These are phyloP conservation scores for Tachuris rubrigastra DNA, from an alignment of 2,113 vertebrate species.

Conservation along the genomic window DNA sequence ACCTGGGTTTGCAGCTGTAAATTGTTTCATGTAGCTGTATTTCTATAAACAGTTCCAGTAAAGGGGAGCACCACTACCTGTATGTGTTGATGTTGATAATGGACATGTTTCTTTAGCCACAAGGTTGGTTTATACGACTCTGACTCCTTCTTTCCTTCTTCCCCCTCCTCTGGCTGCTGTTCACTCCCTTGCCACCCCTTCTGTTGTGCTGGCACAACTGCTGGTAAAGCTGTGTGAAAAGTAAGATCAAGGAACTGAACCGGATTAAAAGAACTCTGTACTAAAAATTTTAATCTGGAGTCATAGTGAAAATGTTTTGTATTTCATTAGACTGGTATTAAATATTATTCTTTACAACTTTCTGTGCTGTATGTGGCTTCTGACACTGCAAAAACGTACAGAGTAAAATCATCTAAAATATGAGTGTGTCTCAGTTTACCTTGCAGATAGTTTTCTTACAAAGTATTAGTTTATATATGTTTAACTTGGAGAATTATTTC, in stretches of 20 bases:
- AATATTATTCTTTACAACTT: not conserved
- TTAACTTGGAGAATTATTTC: not conserved
- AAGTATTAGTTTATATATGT: not conserved
- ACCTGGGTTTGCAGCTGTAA: not conserved
- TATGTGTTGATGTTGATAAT: not conserved
- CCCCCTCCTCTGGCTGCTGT: not conserved
- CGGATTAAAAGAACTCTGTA: not conserved
- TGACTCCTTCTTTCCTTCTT: not conserved
- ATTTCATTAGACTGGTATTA: not conserved
- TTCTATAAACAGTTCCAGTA: not conserved
- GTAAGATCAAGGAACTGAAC: constrained; percentile 36
- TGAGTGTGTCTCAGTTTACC: not conserved
- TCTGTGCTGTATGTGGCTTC: not conserved
- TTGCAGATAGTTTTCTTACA: not conserved
- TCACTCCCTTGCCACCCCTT: constrained; percentile 51
- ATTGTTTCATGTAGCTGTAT: not conserved
- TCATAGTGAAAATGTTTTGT: not conserved
- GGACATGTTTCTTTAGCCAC: not conserved
- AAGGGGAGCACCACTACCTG: not conserved
- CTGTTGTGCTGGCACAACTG: constrained; percentile 57
- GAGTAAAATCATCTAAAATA: not conserved
- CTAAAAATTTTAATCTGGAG: not conserved
- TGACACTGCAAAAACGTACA: not conserved
- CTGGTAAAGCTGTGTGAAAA: constrained; percentile 35
- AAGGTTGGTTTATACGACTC: not conserved